These are phyloP conservation scores for Okamejei kenojei DNA, from an alignment of 2,797 vertebrate genomes.

Conservation along the genomic window DNA sequence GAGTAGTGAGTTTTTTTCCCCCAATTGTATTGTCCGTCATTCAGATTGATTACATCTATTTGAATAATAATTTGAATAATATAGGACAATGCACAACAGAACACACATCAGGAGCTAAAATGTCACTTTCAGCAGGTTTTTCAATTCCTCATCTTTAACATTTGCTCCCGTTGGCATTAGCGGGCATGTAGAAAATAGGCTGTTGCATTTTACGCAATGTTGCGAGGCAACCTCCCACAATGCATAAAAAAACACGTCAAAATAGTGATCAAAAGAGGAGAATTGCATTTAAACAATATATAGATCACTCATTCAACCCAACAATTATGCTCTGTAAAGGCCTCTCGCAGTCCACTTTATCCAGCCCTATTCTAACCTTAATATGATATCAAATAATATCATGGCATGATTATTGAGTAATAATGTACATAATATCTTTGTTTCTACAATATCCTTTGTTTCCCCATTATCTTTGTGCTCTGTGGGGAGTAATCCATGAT, in stretches of 20 bases:
- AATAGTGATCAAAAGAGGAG: background rate
- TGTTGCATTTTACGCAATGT: background rate
- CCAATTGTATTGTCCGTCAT: too few species aligned
- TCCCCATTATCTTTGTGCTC: background rate
- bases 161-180: too few species aligned
- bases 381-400: background rate
- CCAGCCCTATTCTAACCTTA: background rate
- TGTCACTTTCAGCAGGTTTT: background rate
- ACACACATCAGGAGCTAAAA: background rate
- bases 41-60: too few species aligned
- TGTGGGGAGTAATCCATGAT: background rate
- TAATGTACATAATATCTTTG: too few species aligned
- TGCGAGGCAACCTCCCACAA: background rate
- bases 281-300: background rate
- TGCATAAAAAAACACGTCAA: background rate
- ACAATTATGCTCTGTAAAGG: background rate
- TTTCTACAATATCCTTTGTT: too few species aligned
- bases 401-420: background rate
- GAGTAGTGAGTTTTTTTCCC: too few species aligned
- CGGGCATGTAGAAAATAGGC: too few species aligned
- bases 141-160: too few species aligned
- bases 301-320: background rate
- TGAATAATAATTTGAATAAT: too few species aligned
- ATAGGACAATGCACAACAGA: background rate
- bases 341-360: background rate